Evolutionary conservation across 1,140 invertebrate genomes (phyloP), one percentile per base, ranked within the genome.

Genomic region (Sycophila sp.): DNA sequence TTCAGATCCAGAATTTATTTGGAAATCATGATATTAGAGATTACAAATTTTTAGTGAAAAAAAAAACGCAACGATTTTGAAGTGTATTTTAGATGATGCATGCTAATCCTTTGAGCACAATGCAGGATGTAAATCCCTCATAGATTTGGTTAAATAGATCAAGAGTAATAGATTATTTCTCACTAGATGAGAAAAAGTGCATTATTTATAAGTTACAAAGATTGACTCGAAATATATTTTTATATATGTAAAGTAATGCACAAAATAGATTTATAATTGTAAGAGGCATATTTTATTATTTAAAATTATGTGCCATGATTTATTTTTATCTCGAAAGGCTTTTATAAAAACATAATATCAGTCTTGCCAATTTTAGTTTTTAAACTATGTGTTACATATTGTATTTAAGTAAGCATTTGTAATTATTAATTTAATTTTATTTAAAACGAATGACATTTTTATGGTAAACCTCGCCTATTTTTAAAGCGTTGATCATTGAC

Each of bases 281-380:
- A 47, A 67, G 30, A 59, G 40, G 40, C 42, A 69, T 62, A 36
- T 17, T 69, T 63, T 4, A 55, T 58, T 63, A 5, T 45, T 58
- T 64, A 28, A 47, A 59, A 70, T 64, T 53, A 60, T 36, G 69
- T 71, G 69, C 69, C 69, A 71, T 71, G 32, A 49, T 58, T 64
- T 45, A 64, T 65, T 71, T 71, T 42, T 45, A 34, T 63, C 26
- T 38, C 19, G 36, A 17, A 71, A 64, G 32, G 10, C 38, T 64
- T 71, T 69, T 55, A 53, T 17, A 42, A 62, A 68, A 56, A 62
- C n/a, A 1, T 68, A 38, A 69, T 4, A 67, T 28, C 49, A 65
- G 15, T 72, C 40, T 67, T 56, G 40, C 59, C 38, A 38, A 63
- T 22, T 62, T 72, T 68, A 63, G 30, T 67, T 59, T 65, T 3